A percentile compares a stretch with the other conserved stretches of the same genome.
Evolutionary conservation across 35 echinoderm and acorn worm species (phyloP).

Genomic region (Amphiura filiformis): DNA sequence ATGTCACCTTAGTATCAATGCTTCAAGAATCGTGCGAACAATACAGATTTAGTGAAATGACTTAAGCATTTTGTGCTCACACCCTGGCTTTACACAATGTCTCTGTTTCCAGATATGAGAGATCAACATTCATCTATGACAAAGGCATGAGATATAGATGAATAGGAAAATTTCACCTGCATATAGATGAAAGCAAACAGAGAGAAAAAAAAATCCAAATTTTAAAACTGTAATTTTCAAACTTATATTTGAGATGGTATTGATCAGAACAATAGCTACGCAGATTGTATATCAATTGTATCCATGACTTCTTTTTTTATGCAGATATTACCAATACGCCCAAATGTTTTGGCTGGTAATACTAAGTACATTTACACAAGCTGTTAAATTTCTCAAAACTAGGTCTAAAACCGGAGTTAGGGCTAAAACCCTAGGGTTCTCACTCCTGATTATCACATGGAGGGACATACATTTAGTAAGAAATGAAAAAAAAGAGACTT

Average conservation of each 20-base stretch:
- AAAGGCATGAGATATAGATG: neutral
- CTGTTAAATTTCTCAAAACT: neutral
- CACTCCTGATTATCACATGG: too few species aligned
- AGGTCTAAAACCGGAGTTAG: neutral
- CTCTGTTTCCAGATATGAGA: neutral
- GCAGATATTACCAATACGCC: neutral
- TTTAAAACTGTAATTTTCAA: neutral
- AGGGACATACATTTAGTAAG: neutral
- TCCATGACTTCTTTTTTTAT: neutral
- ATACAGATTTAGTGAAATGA: neutral
- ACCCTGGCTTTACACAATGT: neutral
- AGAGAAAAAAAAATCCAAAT: neutral
- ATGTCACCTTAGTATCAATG: neutral
- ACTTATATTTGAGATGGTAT: neutral
- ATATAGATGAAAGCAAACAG: neutral
- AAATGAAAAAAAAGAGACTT: neutral
- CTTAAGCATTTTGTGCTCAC: neutral
- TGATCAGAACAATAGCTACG: neutral
- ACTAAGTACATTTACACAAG: slow-evolving; percentile 8
- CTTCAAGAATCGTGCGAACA: neutral
- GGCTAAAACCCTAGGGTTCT: neutral
- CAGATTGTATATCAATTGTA: neutral
- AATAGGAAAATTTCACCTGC: neutral
- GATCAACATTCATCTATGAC: neutral
- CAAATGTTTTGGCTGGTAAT: neutral